Percentiles rank a stretch among this genome's conserved stretches.
Conservation (phyloP, 2,888 invertebrate genomes). For the Linnaemya vulpina region DNA sequence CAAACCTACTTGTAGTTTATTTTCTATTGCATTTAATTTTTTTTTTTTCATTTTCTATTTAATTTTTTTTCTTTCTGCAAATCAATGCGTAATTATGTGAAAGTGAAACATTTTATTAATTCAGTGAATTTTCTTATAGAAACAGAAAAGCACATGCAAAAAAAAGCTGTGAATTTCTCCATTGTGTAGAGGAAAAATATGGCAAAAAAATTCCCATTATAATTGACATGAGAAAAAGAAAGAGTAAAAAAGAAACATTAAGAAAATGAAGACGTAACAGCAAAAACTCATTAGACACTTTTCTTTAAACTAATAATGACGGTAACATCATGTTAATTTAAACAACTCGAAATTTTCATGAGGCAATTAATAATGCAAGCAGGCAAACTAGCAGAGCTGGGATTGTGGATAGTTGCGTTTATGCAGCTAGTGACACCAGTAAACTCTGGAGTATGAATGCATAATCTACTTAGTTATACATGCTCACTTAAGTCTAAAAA, state of each 20-base stretch:
- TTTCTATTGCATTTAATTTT: constrained; percentile 11
- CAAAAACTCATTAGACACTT: neutral
- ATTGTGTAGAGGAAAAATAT: constrained; percentile 22
- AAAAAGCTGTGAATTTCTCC: constrained; percentile 28
- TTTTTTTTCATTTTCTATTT: no score
- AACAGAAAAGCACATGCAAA: constrained; percentile 1
- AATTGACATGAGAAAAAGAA: constrained; percentile 9
- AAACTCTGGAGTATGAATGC: no score
- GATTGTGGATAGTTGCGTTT: neutral
- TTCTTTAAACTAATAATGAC: constrained; percentile 5
- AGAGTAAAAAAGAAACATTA: constrained; percentile 17
- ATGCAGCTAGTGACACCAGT: no score
- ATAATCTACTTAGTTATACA: no score
- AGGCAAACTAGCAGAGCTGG: neutral
- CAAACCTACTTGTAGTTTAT: constrained; percentile 54
- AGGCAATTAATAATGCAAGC: neutral
- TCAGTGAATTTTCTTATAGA: constrained; percentile 45
- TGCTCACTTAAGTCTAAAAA: neutral
- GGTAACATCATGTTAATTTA: neutral
- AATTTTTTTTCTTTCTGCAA: constrained; percentile 18
- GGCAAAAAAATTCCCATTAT: neutral
- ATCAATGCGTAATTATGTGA: constrained; percentile 70
- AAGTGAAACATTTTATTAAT: constrained; percentile 62
- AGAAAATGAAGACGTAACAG: neutral
- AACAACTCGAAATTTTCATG: neutral